Evolutionary conservation across 1,140 invertebrate species (phyloP), one percentile per base, ranked within the genome.

Genomic region (Heliothis virescens): DNA sequence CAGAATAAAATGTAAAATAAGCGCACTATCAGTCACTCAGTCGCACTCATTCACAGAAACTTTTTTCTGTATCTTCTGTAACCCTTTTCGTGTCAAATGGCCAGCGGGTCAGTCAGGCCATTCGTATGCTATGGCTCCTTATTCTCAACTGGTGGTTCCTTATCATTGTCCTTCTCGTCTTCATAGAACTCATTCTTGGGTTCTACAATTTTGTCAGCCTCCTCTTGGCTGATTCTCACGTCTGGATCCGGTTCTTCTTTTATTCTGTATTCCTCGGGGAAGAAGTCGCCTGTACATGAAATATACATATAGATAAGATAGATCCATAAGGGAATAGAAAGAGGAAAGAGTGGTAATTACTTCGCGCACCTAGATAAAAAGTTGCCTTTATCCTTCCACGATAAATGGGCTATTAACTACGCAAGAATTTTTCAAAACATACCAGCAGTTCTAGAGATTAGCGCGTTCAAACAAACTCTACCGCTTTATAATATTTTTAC

Each of bases 181-280:
- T 99, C 97, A 90, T 97, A 99, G 95, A 98, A 99, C 95, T 99
- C 99, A 94, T 98, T 99, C 79, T 97, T 96, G 3, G 97, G 96
- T 79, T 99, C 98, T 0, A 98, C 96, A 88, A 98, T 96, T 91
- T 97, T 97, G 89, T 99, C 98, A 0, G 97, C 96, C 69, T 98
- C 97, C 21, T 97, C 96, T 80, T 97, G 96, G 85, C 97, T 97
- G 78, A 98, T 96, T 71, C 97, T 95, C 0, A 98, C 96, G 87
- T 99, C 98, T 2, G 97, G 98, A 94, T 98, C 97, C 0, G 97
- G 96, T 79, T 98, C 97, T 5, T 97, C 97, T 81, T 97, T 96
- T 26, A 96, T 95, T 62, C 96, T 96, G 78, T 96, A 95, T 75
- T 97, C 97, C 48, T 97, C 96, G 0, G 96, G 94, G 82, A 97